Base-by-base conservation (phyloP, 2,797 vertebrate genomes). In the Coregonus suidteri region DNA sequence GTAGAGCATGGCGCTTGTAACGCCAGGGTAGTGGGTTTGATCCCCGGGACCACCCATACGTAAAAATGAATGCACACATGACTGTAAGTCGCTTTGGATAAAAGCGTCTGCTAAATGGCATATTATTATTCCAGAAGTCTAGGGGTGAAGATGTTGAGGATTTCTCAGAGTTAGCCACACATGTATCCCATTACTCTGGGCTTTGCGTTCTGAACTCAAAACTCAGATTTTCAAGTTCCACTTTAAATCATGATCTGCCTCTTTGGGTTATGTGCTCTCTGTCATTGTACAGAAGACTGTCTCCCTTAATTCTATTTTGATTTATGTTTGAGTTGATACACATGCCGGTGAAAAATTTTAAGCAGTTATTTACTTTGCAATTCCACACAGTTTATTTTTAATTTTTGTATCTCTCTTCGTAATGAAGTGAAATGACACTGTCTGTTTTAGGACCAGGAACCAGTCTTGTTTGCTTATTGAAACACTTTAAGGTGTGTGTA, bases 401-500 rank as follows among this genome's bases (percentile, higher is more conserved):
- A 30, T 15, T 34, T 3, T 2, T 13, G 31, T 31, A 25, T 66
- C 64, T 66, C 64, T 66, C 9, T 31, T 66, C 2, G 7, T 66
- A 15, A 66, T 14, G 15, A 41, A 69, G 18, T 41, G 16, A 9
- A n/a, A 69, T 18, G 16, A 7, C 20, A 25, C 84, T 88, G 85
- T 90, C 20, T 74, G 77, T 78, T 90, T 86, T 81, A 77, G 78
- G 85, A 80, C 82, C 81, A 80, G 78, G 86, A 83, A 75, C 71
- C 56, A 16, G 16, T 6, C 56, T 59, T 7, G 5, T 59, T 47
- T 59, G 53, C 14, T 54, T 54, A 54, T 54, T 59, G 56, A 18
- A 20, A n/a, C 56, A 75, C 25, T 25, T 88, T 14, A 35, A 76
- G 67, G 75, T 85, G 80, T 34, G 64, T 81, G 64, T 74, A 85